Base-by-base conservation (phyloP, 2,113 vertebrate species). In the Echinops telfairi region DNA sequence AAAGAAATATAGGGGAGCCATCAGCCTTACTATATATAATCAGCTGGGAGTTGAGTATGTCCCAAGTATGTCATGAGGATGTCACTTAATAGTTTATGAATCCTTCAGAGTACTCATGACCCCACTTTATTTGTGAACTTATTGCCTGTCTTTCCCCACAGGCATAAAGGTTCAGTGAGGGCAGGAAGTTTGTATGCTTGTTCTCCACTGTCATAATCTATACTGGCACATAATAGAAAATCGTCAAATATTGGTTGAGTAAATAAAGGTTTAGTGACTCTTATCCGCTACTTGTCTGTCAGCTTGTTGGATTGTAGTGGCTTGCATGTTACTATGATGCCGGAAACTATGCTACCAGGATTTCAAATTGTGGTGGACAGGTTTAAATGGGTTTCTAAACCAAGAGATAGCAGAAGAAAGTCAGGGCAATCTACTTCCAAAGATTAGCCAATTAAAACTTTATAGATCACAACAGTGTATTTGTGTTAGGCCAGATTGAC, bases 211-310 rank as follows among this genome's bases (percentile, higher is more conserved):
- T 73, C n/a, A 38, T 38, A 25, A 93, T 73, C 23, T 68, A 75
- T 3, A 43, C 62, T 77, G 25, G 20, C n/a, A 83, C 22, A 23
- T 14, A 68, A 36, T 10, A 71, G 58, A 66, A 80, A 85, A 40
- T 84, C 57, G 70, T 33, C 89, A 89, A 85, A 73, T 84, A 71
- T 77, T 40, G 83, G 15, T 70, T 43, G 31, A 92, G 64, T 27
- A 79, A 64, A 58, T 57, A 31, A 57, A 77, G 43, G 66, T 79
- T 78, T 71, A 86, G 78, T 87, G 76, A 83, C 9, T 25, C 27
- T 71, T 71, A 33, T 71, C 16, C 31, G 33, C 66, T 29, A 33
- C 31, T 71, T 19, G 5, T 71, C 17, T 33, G n/a, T 33, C 31
- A 71, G 17, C 33, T 71, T 71, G n/a, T 71, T 16, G 6, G 16